Conservation (phyloP, 2,888 invertebrate genomes). For the Notocelia uddmanniana region DNA sequence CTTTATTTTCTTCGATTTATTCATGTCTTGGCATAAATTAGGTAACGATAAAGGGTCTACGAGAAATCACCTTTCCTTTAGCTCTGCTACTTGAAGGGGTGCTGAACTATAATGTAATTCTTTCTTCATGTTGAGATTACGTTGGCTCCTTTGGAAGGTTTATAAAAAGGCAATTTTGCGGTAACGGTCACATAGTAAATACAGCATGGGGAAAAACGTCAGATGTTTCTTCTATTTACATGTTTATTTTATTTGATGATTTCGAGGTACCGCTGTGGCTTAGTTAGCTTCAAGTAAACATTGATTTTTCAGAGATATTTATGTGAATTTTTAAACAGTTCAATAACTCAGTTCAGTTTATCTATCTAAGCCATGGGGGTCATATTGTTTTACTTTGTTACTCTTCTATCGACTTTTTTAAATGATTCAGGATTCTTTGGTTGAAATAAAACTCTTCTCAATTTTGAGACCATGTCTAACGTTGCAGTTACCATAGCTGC, state of each 20-base stretch:
- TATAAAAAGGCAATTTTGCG: background rate
- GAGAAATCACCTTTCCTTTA: constrained; percentile 45
- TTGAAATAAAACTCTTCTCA: background rate
- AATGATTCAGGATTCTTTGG: background rate
- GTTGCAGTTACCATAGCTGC: background rate
- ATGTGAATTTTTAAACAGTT: no score
- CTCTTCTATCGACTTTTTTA: background rate
- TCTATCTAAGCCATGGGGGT: no score
- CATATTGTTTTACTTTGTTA: no score
- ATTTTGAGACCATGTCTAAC: background rate
- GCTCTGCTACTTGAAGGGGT: constrained; percentile 35
- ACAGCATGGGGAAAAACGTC: no score
- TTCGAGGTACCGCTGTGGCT: no score
- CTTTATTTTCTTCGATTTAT: constrained; percentile 80
- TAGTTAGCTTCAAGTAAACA: no score
- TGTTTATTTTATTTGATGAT: no score
- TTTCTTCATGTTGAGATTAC: background rate
- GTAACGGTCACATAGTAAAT: no score
- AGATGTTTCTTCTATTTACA: no score
- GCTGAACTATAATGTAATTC: constrained; percentile 5
- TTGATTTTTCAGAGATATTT: no score
- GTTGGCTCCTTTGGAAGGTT: background rate
- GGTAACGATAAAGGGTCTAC: constrained; percentile 60
- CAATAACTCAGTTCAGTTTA: no score
- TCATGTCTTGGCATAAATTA: constrained; percentile 80